A percentile compares a stretch with the other conserved stretches of the same genome.
Conservation (phyloP, 2,888 invertebrate species). For the Cryptus viduatorius region DNA sequence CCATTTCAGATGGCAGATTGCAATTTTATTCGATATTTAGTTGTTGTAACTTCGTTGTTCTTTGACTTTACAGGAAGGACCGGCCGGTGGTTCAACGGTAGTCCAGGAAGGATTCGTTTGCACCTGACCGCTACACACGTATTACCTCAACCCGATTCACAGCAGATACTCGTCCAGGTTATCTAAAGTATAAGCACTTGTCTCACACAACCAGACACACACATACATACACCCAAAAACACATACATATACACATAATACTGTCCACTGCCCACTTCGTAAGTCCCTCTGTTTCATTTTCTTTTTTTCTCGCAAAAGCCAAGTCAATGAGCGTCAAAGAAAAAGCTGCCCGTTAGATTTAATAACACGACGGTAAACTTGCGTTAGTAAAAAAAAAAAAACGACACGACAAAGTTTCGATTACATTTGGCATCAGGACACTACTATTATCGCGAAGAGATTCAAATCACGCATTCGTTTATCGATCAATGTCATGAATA, state of each 20-base stretch:
- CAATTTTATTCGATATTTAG: neutral
- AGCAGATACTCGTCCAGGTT: conserved; percentile 80
- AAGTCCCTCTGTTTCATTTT: conserved; percentile 74
- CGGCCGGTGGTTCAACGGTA: conserved; percentile 75
- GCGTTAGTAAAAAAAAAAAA: conserved; percentile 37
- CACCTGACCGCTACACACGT: conserved; percentile 81
- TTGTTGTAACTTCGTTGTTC: neutral
- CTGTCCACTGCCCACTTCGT: conserved; percentile 83
- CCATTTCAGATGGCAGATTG: neutral
- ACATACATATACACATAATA: conserved; percentile 60
- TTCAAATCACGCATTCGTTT: neutral
- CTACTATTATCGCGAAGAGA: neutral
- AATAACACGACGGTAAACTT: conserved; percentile 66
- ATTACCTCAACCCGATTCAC: conserved; percentile 76
- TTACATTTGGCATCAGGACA: conserved; percentile 54
- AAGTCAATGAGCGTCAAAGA: conserved; percentile 54
- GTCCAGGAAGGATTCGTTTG: conserved; percentile 83
- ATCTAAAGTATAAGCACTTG: conserved; percentile 81
- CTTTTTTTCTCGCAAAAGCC: conserved; percentile 41
- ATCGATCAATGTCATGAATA: conserved; percentile 4
- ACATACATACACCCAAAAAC: conserved; percentile 42
- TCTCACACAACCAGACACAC: conserved; percentile 50
- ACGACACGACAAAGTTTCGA: conserved; percentile 72
- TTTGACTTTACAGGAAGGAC: conserved; percentile 77
- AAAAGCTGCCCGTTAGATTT: conserved; percentile 71